Evolutionary conservation across 2,797 vertebrate species (phyloP), one percentile per base, ranked within the genome.

Genomic region (Cossypha dichroa): DNA sequence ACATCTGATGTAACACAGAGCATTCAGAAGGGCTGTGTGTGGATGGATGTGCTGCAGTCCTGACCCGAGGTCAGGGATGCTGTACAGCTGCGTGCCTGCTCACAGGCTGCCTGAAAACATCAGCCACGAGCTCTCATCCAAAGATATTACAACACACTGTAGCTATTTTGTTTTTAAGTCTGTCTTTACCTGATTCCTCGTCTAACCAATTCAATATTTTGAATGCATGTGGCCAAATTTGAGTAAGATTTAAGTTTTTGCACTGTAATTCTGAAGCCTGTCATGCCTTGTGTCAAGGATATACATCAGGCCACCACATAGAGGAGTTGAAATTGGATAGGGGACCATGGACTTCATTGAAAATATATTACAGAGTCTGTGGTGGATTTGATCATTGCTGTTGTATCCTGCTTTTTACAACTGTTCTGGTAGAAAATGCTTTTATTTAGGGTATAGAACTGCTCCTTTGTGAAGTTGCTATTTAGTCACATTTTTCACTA

Each of bases 101-200:
- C 3, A 0, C 73, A 78, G 80, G 8, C 93, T 78, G 69, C 45
- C 55, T 81, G 63, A 21, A 92, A 88, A 85, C 5, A 0, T 92
- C 88, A 69, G 83, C 59, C 40, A 55, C 40, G 15, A 86, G 55
- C 29, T 86, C 69, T 75, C 70, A 48, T 86, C 93, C 93, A 93
- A 94, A 94, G 69, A 58, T 67, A 90, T 93, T 90, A 94, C 94
- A 94, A 28, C 77, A 92, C 78, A 25, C 77, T 16, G 14, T 41
- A 95, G 68, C 66, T 96, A 92, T 95, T 88, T 91, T 96, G 94
- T 92, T 97, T 96, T 94, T 74, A 72, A 67, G 36, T 78, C 51
- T 43, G 58, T 64, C 9, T 60, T 85, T 43, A 34, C 88, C 49
- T 56, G 55, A 28, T 58, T 92, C 21, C 28, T 93, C 26, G 0